phyloP scores from a whole-genome alignment of 2,888 invertebrate genomes.

The Eilema sororculum region DNA sequence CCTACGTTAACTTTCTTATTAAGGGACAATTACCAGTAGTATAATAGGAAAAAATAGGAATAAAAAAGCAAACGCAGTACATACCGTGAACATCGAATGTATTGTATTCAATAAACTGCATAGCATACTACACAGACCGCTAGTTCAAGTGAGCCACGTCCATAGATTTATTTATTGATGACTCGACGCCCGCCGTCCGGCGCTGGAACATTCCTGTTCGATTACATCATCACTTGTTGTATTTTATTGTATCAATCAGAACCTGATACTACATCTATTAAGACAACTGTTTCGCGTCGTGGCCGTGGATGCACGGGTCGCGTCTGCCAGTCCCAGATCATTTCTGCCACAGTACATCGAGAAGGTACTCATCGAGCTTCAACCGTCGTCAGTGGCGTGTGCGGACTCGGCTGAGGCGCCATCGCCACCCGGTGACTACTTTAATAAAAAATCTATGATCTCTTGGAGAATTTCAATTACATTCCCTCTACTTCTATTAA shows the following conservation, averaged over 20 bases:
- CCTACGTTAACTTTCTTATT: no score
- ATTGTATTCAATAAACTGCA: neutral
- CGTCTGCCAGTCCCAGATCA: neutral
- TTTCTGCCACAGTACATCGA: neutral
- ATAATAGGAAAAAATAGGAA: neutral
- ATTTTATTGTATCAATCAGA: constrained; percentile 27
- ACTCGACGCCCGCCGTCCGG: constrained; percentile 3
- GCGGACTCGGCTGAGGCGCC: neutral
- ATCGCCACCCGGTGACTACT: neutral
- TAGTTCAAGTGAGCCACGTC: neutral
- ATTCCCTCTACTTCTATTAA: constrained; percentile 26
- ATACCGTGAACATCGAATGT: neutral
- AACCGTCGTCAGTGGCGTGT: neutral
- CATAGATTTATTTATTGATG: constrained; percentile 14
- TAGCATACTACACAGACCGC: neutral
- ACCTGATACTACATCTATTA: constrained; percentile 19
- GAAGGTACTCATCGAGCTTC: neutral
- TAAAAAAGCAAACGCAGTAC: neutral
- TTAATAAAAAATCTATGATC: constrained; percentile 29
- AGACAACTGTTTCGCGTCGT: neutral
- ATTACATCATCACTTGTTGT: constrained; percentile 26
- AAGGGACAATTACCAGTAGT: no score
- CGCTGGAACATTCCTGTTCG: constrained; percentile 21
- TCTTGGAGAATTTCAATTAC: constrained; percentile 48
- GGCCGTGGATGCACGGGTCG: neutral